Evolutionary conservation across 2,797 vertebrate genomes (phyloP).

Genomic region (Benthosema pterotum): DNA sequence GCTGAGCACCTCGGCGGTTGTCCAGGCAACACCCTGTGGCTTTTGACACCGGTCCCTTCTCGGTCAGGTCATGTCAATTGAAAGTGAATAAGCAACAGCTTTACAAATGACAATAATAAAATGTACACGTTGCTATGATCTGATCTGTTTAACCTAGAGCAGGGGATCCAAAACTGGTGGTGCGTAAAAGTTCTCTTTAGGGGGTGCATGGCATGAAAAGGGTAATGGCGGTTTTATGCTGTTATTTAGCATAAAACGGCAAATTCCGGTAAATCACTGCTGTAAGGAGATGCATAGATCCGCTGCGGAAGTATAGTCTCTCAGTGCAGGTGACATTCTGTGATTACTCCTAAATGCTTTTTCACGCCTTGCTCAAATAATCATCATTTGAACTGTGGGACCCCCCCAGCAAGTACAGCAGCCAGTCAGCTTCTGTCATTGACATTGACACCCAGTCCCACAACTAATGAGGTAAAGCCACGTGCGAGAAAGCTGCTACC

Average conservation of each 20-base stretch:
- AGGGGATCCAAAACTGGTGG: too few relatives aligned
- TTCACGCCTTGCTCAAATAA: too few relatives aligned
- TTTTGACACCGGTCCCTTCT: slow-evolving; percentile 38
- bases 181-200: too few relatives aligned
- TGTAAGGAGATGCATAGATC: too few relatives aligned
- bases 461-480: slow-evolving; percentile 1
- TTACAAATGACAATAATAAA: slow-evolving; percentile 31
- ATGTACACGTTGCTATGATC: slow-evolving; percentile 34
- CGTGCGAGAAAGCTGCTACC: slow-evolving; percentile 7
- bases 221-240: too few relatives aligned
- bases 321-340: too few relatives aligned
- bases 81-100: slow-evolving; percentile 28
- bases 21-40: not conserved
- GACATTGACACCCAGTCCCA: not conserved
- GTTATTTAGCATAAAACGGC: too few relatives aligned
- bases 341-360: too few relatives aligned
- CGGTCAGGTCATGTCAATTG: slow-evolving; percentile 28
- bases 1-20: slow-evolving; percentile 25
- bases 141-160: not conserved
- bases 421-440: not conserved
- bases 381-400: too few relatives aligned
- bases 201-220: too few relatives aligned
- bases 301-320: too few relatives aligned
- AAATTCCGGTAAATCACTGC: too few relatives aligned
- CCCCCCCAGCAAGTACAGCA: not conserved